These are phyloP conservation scores for Danio kyathit DNA, from an alignment of 2,797 vertebrate genomes.

Conservation along the genomic window DNA sequence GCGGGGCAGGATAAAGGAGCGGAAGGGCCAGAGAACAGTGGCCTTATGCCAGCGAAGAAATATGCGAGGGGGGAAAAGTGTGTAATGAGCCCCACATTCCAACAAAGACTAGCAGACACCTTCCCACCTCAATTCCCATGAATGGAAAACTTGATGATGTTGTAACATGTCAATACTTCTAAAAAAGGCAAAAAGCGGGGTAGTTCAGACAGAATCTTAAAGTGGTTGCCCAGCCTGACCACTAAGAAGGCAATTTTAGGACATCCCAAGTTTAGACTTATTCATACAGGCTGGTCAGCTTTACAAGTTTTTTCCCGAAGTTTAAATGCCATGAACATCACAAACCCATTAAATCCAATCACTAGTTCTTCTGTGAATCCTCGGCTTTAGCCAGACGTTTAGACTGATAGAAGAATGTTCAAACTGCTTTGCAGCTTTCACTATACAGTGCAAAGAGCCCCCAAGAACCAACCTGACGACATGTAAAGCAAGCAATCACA, in stretches of 20 bases:
- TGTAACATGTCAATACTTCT: constrained; percentile 18
- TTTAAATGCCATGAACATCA: neutral
- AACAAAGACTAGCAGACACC: constrained; percentile 3
- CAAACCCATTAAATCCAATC: neutral
- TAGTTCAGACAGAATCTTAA: neutral
- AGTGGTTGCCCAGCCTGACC: neutral
- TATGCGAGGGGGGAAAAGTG: constrained; percentile 17
- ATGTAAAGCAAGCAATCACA: too few species aligned
- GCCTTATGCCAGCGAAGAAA: constrained; percentile 31
- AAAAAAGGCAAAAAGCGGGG: constrained; percentile 16
- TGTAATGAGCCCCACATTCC: constrained; percentile 31
- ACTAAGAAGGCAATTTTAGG: neutral
- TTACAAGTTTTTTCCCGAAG: neutral
- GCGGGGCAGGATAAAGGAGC: constrained; percentile 28
- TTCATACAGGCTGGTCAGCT: neutral
- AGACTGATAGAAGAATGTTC: too few species aligned
- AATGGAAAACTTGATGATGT: constrained; percentile 16
- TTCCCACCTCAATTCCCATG: constrained; percentile 6
- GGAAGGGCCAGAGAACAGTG: constrained; percentile 26
- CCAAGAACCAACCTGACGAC: too few species aligned
- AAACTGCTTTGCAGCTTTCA: too few species aligned
- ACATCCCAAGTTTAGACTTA: neutral
- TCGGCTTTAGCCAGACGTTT: too few species aligned
- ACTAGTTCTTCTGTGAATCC: neutral
- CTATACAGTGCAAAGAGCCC: too few species aligned